phyloP scores from a whole-genome alignment of 2,113 vertebrate genomes.

The human (Homo sapiens) region DNA sequence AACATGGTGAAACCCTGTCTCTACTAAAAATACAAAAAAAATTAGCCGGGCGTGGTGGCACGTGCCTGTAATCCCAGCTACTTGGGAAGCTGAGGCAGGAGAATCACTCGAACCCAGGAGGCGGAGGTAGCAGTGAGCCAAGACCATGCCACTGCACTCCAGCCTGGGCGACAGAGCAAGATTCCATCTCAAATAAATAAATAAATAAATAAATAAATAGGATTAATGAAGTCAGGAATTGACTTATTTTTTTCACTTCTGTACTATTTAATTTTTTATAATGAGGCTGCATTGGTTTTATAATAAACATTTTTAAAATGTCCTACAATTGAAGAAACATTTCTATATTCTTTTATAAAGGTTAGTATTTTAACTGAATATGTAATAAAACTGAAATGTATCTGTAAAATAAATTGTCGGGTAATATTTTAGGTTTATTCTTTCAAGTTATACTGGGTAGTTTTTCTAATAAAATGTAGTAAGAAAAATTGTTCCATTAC shows the following conservation, averaged over 20 bases:
- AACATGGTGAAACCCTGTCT: too few relatives aligned
- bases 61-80: too few relatives aligned
- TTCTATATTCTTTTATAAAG: background rate
- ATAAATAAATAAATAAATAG: too few relatives aligned
- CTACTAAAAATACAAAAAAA: too few relatives aligned
- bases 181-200: too few relatives aligned
- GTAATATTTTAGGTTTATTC: background rate
- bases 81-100: too few relatives aligned
- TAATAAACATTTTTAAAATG: background rate
- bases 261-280: background rate
- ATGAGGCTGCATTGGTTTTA: background rate
- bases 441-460: background rate
- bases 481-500: conserved; percentile 34
- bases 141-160: too few relatives aligned
- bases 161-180: too few relatives aligned
- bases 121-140: too few relatives aligned
- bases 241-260: background rate
- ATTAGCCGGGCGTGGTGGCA: too few relatives aligned
- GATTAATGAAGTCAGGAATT: background rate
- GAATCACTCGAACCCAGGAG: too few relatives aligned
- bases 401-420: background rate
- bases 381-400: background rate
- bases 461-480: background rate
- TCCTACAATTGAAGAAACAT: background rate
- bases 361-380: background rate